Conservation (phyloP, 1,140 invertebrate species). For the Agrypnia vestita region DNA sequence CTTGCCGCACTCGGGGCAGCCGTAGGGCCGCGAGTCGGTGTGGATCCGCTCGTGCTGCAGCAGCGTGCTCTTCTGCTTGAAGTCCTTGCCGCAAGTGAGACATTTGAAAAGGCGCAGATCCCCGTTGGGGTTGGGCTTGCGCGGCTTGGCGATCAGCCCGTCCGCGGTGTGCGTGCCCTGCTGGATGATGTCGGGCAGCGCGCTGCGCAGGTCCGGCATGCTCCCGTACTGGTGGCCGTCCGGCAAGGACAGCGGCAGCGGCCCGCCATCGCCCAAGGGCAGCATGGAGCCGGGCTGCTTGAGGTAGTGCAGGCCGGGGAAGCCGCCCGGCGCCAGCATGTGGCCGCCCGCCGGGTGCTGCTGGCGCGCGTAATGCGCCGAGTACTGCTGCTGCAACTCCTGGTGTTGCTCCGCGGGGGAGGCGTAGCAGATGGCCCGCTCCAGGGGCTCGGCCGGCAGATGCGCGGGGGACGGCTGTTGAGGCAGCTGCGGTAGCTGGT, state of each 20-base stretch:
- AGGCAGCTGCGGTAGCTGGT: slow-evolving; percentile 70
- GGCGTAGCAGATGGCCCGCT: slow-evolving; percentile 70
- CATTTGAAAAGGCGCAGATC: slow-evolving; percentile 86
- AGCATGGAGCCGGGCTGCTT: slow-evolving; percentile 87
- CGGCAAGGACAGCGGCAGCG: slow-evolving; percentile 70
- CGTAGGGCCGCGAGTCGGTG: slow-evolving; percentile 87
- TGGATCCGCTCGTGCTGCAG: slow-evolving; percentile 90
- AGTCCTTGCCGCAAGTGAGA: slow-evolving; percentile 88
- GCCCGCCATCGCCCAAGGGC: slow-evolving; percentile 75
- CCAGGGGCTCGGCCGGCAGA: slow-evolving; percentile 69
- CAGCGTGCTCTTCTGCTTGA: slow-evolving; percentile 89
- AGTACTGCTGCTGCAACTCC: slow-evolving; percentile 78
- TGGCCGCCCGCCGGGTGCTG: slow-evolving; percentile 72
- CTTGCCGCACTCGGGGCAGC: slow-evolving; percentile 90
- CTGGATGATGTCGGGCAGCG: slow-evolving; percentile 81
- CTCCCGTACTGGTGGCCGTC: slow-evolving; percentile 76
- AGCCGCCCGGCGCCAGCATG: slow-evolving; percentile 85
- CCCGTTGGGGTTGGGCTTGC: slow-evolving; percentile 71
- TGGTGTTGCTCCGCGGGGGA: slow-evolving; percentile 72
- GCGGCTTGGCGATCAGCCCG: slow-evolving; percentile 63
- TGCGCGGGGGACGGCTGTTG: slow-evolving; percentile 68
- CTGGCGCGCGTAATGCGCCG: slow-evolving; percentile 74
- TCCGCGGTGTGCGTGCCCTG: slow-evolving; percentile 71
- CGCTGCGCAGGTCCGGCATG: slow-evolving; percentile 77
- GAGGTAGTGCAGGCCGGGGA: slow-evolving; percentile 85